Evolutionary conservation across 53 echinoderm and acorn worm genomes (phyloP).

Genomic region (Echinometra lucunter): DNA sequence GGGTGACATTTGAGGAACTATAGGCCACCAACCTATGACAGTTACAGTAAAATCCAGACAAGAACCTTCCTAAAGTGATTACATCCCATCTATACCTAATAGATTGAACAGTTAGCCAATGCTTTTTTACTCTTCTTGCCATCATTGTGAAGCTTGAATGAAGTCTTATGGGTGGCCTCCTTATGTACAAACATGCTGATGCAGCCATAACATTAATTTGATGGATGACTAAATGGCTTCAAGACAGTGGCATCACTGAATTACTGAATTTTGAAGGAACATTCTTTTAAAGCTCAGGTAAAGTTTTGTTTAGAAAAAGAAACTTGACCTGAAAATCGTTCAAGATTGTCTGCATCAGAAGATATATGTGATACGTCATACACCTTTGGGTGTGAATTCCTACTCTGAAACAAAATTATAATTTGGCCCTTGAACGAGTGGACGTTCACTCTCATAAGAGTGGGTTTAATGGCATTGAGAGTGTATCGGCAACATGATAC

Average conservation of each 20-base stretch:
- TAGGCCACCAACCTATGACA: conserved; percentile 35
- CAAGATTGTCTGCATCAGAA: too few species aligned
- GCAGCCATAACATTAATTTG: background rate
- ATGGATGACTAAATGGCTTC: background rate
- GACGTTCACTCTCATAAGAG: too few species aligned
- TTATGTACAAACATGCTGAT: background rate
- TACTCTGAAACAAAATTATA: too few species aligned
- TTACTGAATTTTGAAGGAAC: background rate
- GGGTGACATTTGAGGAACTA: conserved; percentile 20
- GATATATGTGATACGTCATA: too few species aligned
- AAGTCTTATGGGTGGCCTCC: conserved; percentile 17
- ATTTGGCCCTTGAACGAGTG: too few species aligned
- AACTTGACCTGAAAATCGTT: too few species aligned
- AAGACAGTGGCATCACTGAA: background rate
- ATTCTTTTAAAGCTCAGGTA: too few species aligned
- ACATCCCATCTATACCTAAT: background rate
- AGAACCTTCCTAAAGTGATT: conserved; percentile 18
- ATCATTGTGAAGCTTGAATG: background rate
- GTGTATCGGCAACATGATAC: background rate
- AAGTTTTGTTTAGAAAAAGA: too few species aligned
- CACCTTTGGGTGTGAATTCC: too few species aligned
- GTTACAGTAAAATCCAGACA: conserved; percentile 21
- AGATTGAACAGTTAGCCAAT: background rate
- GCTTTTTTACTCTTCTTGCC: background rate
- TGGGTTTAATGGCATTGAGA: too few species aligned